A percentile compares a stretch with the other conserved stretches of the same genome.
phyloP scores from a whole-genome alignment of 2,888 invertebrate genomes.

The Pollenia labialis region DNA sequence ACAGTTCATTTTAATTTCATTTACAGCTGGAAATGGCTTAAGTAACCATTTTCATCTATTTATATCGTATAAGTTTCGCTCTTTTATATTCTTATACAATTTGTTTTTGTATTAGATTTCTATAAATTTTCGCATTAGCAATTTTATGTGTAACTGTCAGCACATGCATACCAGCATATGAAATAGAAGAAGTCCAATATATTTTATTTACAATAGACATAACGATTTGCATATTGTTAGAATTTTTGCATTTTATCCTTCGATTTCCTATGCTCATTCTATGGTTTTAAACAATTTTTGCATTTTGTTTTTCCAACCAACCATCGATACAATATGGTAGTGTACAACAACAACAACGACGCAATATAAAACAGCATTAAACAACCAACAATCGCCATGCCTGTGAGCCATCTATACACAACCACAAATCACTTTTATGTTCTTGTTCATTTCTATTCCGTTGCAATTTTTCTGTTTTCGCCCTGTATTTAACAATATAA shows the following conservation, averaged over 20 bases:
- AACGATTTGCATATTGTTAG: constrained; percentile 48
- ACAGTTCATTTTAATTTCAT: background rate
- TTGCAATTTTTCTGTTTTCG: background rate
- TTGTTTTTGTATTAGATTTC: constrained; percentile 17
- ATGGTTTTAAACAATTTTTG: constrained; percentile 12
- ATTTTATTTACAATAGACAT: constrained; percentile 39
- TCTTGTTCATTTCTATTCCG: constrained; percentile 14
- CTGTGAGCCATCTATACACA: background rate
- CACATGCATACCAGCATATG: background rate
- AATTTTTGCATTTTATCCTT: constrained; percentile 30
- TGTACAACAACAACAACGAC: background rate
- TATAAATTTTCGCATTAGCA: constrained; percentile 28
- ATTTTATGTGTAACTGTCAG: background rate
- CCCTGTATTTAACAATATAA: constrained; percentile 9
- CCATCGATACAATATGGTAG: constrained; percentile 28
- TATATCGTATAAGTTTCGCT: background rate
- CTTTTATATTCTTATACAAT: background rate
- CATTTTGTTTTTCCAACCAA: constrained; percentile 26
- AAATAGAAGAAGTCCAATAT: constrained; percentile 10
- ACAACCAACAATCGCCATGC: background rate
- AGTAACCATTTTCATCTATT: background rate
- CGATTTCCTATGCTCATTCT: background rate
- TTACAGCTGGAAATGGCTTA: too few relatives aligned
- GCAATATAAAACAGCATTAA: background rate
- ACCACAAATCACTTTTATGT: constrained; percentile 53